Conservation (phyloP, 1,140 invertebrate species). For the Anthonomus grandis region DNA sequence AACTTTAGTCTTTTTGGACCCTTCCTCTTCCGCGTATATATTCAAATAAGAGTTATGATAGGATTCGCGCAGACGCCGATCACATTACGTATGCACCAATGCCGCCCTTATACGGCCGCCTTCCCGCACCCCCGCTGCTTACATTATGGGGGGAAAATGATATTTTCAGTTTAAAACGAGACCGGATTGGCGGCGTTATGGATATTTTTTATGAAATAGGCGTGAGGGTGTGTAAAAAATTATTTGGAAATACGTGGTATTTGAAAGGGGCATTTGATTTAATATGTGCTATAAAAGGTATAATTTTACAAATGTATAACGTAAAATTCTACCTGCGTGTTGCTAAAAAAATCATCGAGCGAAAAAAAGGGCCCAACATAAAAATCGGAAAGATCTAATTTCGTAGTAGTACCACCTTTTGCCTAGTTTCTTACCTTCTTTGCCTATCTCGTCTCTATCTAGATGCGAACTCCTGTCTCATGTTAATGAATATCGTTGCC, state of each 20-base stretch:
- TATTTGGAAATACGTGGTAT: no score
- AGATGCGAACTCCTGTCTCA: constrained; percentile 11
- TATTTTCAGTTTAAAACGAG: constrained; percentile 40
- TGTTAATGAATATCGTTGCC: constrained; percentile 23
- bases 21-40: constrained; percentile 35
- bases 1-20: constrained; percentile 13
- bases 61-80: constrained; percentile 32
- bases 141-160: constrained; percentile 29
- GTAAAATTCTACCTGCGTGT: constrained; percentile 9
- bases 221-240: no score
- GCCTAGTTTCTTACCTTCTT: constrained; percentile 9
- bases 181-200: constrained; percentile 34
- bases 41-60: constrained; percentile 38
- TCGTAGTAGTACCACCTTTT: no score
- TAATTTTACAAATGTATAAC: no score
- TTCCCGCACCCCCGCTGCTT: constrained; percentile 27
- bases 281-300: no score
- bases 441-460: constrained; percentile 11
- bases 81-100: constrained; percentile 44
- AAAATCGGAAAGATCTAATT: constrained; percentile 17
- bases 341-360: constrained; percentile 7
- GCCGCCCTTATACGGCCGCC: no score
- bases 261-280: no score
- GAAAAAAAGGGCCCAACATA: constrained; percentile 5
- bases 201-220: no score